These are phyloP conservation scores for Acanthosoma haemorrhoidale DNA, from an alignment of 2,888 invertebrate species.

Conservation along the genomic window DNA sequence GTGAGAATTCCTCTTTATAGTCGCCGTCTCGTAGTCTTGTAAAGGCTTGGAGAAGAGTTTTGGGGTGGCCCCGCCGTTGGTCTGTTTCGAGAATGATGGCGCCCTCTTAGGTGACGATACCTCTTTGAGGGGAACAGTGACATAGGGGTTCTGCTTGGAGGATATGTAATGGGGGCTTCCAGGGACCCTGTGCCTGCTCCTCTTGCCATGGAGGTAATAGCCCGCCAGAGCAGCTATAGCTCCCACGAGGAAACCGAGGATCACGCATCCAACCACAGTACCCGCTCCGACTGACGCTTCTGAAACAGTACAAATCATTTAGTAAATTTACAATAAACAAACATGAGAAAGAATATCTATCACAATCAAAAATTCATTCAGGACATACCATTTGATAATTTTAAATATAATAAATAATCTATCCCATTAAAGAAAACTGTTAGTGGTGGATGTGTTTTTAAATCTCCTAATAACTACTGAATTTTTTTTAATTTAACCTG, in stretches of 20 bases:
- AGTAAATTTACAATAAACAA: too few relatives aligned
- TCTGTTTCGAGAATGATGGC: conserved; percentile 57
- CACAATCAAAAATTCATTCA: too few relatives aligned
- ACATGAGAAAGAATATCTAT: too few relatives aligned
- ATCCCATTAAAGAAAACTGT: too few relatives aligned
- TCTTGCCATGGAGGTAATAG: conserved; percentile 40
- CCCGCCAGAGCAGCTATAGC: conserved; percentile 44
- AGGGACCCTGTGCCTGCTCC: conserved; percentile 56
- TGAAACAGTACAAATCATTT: not conserved
- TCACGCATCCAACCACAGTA: conserved; percentile 49
- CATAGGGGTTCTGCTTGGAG: conserved; percentile 76
- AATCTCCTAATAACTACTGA: too few relatives aligned
- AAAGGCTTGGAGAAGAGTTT: conserved; percentile 60
- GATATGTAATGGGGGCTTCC: conserved; percentile 77
- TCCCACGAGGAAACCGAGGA: conserved; percentile 49
- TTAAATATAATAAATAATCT: too few relatives aligned
- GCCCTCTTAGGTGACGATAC: conserved; percentile 57
- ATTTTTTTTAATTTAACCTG: too few relatives aligned
- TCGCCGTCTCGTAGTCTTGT: conserved; percentile 72
- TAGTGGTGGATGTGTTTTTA: too few relatives aligned
- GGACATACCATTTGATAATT: too few relatives aligned
- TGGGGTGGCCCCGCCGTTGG: conserved; percentile 53
- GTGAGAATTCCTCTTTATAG: conserved; percentile 68
- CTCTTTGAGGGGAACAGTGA: conserved; percentile 74
- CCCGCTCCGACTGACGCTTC: conserved; percentile 48